Evolutionary conservation across 2,113 vertebrate species (phyloP).

Genomic region (Psittacus erithacus): DNA sequence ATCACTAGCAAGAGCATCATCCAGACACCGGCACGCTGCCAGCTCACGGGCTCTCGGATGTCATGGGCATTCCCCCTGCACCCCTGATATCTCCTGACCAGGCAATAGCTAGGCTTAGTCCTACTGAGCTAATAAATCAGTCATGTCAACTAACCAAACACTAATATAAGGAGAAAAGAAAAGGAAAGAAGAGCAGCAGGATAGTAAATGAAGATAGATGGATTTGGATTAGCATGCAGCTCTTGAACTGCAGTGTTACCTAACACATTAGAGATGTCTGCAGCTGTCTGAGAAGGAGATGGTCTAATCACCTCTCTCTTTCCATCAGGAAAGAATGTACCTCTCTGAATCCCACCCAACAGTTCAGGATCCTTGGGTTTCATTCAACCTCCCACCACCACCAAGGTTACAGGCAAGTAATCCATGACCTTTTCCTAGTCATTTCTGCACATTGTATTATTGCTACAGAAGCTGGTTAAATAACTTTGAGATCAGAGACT

Average conservation of each 20-base stretch:
- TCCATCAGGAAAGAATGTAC: not conserved
- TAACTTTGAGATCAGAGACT: not conserved
- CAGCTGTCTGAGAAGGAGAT: not conserved
- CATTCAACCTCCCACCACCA: not conserved
- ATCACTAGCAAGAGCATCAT: not conserved
- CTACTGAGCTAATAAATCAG: not conserved
- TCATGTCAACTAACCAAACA: not conserved
- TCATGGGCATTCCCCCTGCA: not conserved
- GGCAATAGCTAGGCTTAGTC: not conserved
- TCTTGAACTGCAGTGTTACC: not conserved
- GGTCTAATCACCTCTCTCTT: not conserved
- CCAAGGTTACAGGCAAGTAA: not conserved
- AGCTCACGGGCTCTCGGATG: not conserved
- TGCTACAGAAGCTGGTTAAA: not conserved
- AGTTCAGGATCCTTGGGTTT: not conserved
- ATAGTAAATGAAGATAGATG: not conserved
- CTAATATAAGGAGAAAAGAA: not conserved
- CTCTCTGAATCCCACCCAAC: not conserved
- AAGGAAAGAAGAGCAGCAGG: not conserved
- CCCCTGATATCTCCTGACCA: fast-evolving
- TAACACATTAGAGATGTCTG: not conserved
- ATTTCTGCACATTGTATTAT: fast-evolving
- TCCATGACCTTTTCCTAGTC: too few species aligned
- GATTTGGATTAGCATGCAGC: not conserved
- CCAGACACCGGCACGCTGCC: fast-evolving